These are phyloP conservation scores for Argyresthia albistria DNA, from an alignment of 2,888 invertebrate species.

Conservation along the genomic window DNA sequence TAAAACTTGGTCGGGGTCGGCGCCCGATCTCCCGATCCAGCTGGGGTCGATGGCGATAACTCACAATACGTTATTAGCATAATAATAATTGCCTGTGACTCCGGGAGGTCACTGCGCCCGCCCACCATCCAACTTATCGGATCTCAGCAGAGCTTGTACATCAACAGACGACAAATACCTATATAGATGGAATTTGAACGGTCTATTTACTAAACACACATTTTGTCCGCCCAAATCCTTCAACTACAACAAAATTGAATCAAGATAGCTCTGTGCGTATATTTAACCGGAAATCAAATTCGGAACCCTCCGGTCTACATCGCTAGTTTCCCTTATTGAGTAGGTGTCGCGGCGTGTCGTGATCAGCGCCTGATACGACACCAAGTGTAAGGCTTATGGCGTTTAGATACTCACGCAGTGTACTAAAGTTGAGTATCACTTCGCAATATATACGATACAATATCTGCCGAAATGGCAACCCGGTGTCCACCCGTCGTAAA, in stretches of 20 bases:
- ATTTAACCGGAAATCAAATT: background rate
- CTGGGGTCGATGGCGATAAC: conserved; percentile 48
- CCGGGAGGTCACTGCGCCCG: conserved; percentile 8
- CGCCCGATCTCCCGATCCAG: conserved; percentile 53
- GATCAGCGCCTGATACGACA: background rate
- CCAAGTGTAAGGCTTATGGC: background rate
- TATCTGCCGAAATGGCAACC: conserved; percentile 30
- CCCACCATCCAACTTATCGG: background rate
- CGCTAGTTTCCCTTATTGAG: background rate
- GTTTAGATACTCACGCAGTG: background rate
- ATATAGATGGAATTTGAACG: no score
- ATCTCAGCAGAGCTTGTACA: background rate
- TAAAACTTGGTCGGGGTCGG: conserved; percentile 65
- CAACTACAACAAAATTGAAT: no score
- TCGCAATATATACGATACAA: background rate
- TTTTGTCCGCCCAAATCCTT: no score
- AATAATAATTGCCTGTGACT: conserved; percentile 32
- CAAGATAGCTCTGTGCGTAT: background rate
- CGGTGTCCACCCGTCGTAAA: conserved; percentile 50
- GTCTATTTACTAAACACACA: no score
- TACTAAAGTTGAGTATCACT: background rate
- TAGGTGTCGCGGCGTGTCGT: background rate
- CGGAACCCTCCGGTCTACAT: background rate
- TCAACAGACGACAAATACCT: no score
- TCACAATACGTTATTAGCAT: conserved; percentile 64